A percentile compares a stretch with the other conserved stretches of the same genome.
Conservation (phyloP, 2,888 invertebrate species). For the Polymixis lichenea region DNA sequence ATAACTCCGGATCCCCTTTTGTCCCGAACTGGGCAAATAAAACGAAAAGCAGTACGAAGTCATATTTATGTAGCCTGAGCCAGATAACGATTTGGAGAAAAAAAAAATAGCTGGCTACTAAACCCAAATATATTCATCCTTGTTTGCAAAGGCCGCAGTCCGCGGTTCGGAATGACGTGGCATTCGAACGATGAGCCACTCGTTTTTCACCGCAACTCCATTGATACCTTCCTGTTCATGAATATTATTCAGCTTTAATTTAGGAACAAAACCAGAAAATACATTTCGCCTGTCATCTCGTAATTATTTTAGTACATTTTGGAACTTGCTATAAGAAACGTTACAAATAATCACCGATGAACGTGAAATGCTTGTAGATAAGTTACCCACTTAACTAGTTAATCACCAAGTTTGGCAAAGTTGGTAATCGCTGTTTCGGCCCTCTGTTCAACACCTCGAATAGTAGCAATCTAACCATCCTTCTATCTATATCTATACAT, state of each 20-base stretch:
- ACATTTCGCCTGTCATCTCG: constrained; percentile 33
- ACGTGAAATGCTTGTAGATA: constrained; percentile 6
- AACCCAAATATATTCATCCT: constrained; percentile 71
- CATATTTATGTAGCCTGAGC: constrained; percentile 66
- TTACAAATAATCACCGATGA: constrained; percentile 40
- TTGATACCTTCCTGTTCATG: constrained; percentile 56
- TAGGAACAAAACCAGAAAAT: constrained; percentile 36
- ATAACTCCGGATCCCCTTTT: constrained; percentile 42
- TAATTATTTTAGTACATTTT: constrained; percentile 40
- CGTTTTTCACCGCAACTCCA: constrained; percentile 67
- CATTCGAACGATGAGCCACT: constrained; percentile 65
- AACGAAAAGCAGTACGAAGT: constrained; percentile 46
- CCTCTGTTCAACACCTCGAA: not conserved
- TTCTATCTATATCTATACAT: no score
- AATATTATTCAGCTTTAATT: constrained; percentile 56
- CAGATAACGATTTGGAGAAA: constrained; percentile 66
- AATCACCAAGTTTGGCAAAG: constrained; percentile 11
- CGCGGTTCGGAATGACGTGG: constrained; percentile 64
- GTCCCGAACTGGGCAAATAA: constrained; percentile 33
- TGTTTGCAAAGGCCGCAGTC: constrained; percentile 67
- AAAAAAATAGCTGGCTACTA: constrained; percentile 47
- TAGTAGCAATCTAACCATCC: not conserved
- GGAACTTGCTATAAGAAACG: constrained; percentile 7
- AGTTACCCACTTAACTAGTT: not conserved
- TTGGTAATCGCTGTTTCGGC: not conserved